phyloP scores from a whole-genome alignment of 2,797 vertebrate genomes.

The Mareca penelope region DNA sequence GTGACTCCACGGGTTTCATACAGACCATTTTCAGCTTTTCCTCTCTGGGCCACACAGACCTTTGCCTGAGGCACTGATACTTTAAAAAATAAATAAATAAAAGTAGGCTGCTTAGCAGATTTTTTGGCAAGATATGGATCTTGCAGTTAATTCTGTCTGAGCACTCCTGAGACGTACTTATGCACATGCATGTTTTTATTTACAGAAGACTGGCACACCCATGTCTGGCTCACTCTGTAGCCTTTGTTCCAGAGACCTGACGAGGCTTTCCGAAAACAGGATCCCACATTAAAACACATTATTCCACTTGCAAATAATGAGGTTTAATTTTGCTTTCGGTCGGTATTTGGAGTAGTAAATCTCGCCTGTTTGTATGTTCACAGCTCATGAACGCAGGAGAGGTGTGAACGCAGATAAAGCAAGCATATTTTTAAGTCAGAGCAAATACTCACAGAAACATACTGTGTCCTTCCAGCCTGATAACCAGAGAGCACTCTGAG shows the following conservation, averaged over 20 bases:
- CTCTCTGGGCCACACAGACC: background rate
- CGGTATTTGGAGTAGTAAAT: background rate
- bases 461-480: background rate
- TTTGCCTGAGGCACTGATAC: constrained; percentile 25
- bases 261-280: background rate
- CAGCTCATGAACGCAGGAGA: background rate
- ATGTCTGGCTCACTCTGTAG: constrained; percentile 22
- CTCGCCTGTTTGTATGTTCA: background rate
- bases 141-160: constrained; percentile 48
- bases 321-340: background rate
- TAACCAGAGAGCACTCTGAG: background rate
- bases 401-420: constrained; percentile 19
- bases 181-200: constrained; percentile 42
- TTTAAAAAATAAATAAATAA: background rate
- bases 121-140: constrained; percentile 39
- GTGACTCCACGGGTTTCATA: background rate
- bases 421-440: constrained; percentile 11
- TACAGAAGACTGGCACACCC: constrained; percentile 40
- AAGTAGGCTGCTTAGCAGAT: background rate
- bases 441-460: background rate
- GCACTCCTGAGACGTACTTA: background rate
- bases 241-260: constrained; percentile 32
- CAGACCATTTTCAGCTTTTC: constrained; percentile 29
- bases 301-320: constrained; percentile 26
- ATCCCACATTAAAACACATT: background rate